Base-by-base conservation (phyloP, 2,888 invertebrate genomes). In the Andrena hattorfiana region DNA sequence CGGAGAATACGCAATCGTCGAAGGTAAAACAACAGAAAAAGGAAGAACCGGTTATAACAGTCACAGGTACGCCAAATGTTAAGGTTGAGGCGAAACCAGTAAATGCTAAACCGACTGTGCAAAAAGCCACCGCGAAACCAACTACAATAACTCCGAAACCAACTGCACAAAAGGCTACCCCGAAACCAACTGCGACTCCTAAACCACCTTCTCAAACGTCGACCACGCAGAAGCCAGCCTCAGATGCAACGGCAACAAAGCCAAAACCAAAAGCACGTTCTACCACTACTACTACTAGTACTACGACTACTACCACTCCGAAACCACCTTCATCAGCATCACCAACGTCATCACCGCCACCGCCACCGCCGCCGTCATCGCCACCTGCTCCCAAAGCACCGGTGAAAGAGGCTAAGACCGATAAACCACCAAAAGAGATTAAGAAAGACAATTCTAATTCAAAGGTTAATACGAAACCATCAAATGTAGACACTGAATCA, bases 51-150 rank as follows among this genome's bases (percentile, higher is more conserved):
- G 6, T 77, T 89, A 2, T 63, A 60, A 67, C 54, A n/a, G 62
- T 60, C 62, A 64, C 63, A 23, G 63, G 60, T 0, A 51, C 69
- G n/a, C 64, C 76, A 7, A 72, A 63, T 49, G 7, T 48, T 2
- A 83, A 85, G 23, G 35, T 71, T 32, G 68, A 89, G 51, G 81
- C 89, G 8, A 87, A 90, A 74, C 78, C 79, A 2, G 56, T n/a
- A 8, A 79, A 75, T 10, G 54, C 54, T 13, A 80, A 83, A 51
- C 67, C 80, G 8, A 28, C 48, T 35, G 26, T 16, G 32, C 68
- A 64, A 35, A 30, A 64, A 49, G 8, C 71, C 7, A 81, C 81
- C 42, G 60, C 64, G 7, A 84, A 79, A 51, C 73, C 82, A 59
- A 79, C 80, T 32, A 75, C 87, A 7, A 62, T 73, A 8, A 71